Conservation (phyloP, 2,888 invertebrate species). For the Cheiracanthium punctorium region DNA sequence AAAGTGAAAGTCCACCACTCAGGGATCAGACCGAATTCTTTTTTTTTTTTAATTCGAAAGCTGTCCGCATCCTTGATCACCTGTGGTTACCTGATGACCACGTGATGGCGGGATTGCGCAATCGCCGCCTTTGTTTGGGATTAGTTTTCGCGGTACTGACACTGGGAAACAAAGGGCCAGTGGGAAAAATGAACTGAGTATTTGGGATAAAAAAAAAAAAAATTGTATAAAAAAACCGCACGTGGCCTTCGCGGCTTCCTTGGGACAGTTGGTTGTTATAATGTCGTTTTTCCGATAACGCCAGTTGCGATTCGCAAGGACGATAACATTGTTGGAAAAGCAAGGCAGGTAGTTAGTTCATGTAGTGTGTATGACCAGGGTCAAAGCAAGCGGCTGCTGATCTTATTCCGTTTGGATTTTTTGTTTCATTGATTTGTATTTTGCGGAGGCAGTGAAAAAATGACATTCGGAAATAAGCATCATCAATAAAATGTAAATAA, state of each 20-base stretch:
- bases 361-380: too few species aligned
- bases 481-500: too few species aligned
- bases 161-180: conserved; percentile 23
- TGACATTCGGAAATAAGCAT: too few species aligned
- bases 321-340: conserved; percentile 4
- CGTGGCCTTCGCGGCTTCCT: conserved; percentile 57
- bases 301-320: conserved; percentile 2
- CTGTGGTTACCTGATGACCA: conserved; percentile 36
- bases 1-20: conserved; percentile 39
- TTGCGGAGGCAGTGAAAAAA: too few species aligned
- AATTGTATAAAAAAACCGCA: conserved; percentile 36
- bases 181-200: conserved; percentile 11
- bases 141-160: conserved; percentile 40
- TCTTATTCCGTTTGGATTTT: too few species aligned
- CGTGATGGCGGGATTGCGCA: conserved; percentile 26
- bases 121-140: conserved; percentile 27
- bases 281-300: background rate
- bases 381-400: too few species aligned
- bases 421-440: too few species aligned
- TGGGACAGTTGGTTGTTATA: too few species aligned
- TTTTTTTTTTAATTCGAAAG: background rate
- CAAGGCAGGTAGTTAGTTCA: too few species aligned
- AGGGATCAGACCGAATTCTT: background rate
- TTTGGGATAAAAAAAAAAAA: too few species aligned
- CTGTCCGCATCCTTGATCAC: conserved; percentile 26